Conservation (phyloP, 2,113 vertebrate species). For the Melanostigma gelatinosum region DNA sequence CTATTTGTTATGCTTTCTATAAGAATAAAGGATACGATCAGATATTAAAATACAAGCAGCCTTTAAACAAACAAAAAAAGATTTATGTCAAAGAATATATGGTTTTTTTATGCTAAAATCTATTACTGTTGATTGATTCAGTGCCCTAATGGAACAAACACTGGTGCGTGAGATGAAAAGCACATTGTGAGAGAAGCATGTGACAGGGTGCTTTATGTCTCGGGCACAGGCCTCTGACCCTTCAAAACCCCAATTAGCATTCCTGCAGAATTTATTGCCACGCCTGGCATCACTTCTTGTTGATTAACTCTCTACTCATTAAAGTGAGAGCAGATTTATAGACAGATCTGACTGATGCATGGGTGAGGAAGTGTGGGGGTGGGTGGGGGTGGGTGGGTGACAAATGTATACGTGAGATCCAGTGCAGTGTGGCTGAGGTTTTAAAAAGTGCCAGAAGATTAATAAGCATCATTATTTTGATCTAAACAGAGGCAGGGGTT, state of each 20-base stretch:
- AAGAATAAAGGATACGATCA: constrained; percentile 21
- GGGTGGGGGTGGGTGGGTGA: not conserved
- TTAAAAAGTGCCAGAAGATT: constrained; percentile 19
- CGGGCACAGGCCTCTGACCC: constrained; percentile 62
- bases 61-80: not conserved
- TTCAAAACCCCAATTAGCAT: constrained; percentile 70
- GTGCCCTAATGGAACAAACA: constrained; percentile 6
- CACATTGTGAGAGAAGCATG: constrained; percentile 35
- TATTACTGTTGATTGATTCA: not conserved
- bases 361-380: not conserved
- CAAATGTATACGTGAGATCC: constrained; percentile 23
- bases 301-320: constrained; percentile 73
- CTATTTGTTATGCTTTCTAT: not conserved
- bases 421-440: not conserved
- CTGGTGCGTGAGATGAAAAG: not conserved
- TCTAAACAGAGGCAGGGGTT: constrained; percentile 16
- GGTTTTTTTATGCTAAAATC: not conserved
- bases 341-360: constrained; percentile 53
- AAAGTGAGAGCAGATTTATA: constrained; percentile 63
- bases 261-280: constrained; percentile 63
- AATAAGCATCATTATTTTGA: constrained; percentile 3
- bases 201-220: constrained; percentile 64
- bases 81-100: not conserved
- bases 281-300: constrained; percentile 65
- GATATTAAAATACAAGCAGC: not conserved